These are phyloP conservation scores for Drosophila aff. DNA, from an alignment of 1,140 invertebrate species.

Conservation along the genomic window DNA sequence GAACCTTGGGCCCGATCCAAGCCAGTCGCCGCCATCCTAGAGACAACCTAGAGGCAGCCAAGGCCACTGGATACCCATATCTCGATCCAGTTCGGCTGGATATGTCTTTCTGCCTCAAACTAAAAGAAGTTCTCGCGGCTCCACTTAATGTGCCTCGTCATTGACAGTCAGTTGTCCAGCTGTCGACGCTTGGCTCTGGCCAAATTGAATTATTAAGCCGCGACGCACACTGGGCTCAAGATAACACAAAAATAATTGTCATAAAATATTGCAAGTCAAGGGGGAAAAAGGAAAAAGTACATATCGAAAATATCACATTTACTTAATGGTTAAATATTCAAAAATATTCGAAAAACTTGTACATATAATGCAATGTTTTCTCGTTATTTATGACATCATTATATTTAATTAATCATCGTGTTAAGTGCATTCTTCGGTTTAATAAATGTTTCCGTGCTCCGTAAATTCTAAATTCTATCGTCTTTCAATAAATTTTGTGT, in stretches of 20 bases:
- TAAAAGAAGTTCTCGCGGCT: background rate
- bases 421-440: too few relatives aligned
- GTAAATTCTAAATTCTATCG: too few relatives aligned
- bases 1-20: conserved; percentile 19
- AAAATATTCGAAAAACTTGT: too few relatives aligned
- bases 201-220: conserved; percentile 23
- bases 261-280: background rate
- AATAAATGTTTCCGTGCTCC: too few relatives aligned
- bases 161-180: background rate
- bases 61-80: conserved; percentile 9
- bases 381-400: too few relatives aligned
- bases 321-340: background rate
- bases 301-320: too few relatives aligned
- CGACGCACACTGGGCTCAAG: conserved; percentile 6
- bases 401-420: too few relatives aligned
- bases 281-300: too few relatives aligned
- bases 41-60: background rate
- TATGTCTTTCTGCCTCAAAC: conserved; percentile 17
- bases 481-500: too few relatives aligned
- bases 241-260: background rate
- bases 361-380: too few relatives aligned
- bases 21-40: conserved; percentile 8
- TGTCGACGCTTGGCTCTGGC: conserved; percentile 3
- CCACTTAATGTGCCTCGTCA: conserved; percentile 33
- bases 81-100: conserved; percentile 12